Conservation (phyloP, 2,113 vertebrate species). For the Lasiurus borealis region DNA sequence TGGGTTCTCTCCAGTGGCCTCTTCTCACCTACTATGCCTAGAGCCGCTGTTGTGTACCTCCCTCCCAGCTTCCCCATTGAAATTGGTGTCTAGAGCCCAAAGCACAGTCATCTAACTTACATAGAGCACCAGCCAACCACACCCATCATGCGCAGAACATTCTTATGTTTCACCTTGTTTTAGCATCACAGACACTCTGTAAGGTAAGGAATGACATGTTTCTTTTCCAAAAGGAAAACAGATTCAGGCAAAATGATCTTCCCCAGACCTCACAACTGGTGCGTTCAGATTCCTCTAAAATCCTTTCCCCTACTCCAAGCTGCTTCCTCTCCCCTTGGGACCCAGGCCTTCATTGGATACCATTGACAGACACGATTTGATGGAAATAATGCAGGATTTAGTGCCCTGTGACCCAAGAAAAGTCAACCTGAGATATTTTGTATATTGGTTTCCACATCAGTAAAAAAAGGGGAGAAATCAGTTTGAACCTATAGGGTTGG, state of each 20-base stretch:
- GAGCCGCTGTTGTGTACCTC: background rate
- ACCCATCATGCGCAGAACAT: background rate
- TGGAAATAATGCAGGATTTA: background rate
- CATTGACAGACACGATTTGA: fast-evolving
- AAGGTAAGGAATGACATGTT: background rate
- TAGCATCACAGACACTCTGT: background rate
- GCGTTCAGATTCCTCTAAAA: background rate
- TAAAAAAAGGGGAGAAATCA: background rate
- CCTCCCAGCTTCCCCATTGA: background rate
- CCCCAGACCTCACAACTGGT: background rate
- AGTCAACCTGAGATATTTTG: background rate
- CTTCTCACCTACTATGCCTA: background rate
- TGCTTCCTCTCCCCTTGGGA: background rate
- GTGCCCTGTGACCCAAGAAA: background rate
- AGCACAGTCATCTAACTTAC: background rate
- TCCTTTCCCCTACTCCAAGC: background rate
- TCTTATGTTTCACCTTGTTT: fast-evolving
- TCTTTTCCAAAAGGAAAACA: background rate
- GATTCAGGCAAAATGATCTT: background rate
- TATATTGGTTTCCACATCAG: background rate
- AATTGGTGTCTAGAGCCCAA: background rate
- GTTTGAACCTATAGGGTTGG: background rate
- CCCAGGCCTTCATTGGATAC: background rate
- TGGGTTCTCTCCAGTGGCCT: background rate
- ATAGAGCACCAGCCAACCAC: background rate